These are phyloP conservation scores for Conus ventricosus DNA, from an alignment of 1,140 invertebrate species.

Conservation along the genomic window DNA sequence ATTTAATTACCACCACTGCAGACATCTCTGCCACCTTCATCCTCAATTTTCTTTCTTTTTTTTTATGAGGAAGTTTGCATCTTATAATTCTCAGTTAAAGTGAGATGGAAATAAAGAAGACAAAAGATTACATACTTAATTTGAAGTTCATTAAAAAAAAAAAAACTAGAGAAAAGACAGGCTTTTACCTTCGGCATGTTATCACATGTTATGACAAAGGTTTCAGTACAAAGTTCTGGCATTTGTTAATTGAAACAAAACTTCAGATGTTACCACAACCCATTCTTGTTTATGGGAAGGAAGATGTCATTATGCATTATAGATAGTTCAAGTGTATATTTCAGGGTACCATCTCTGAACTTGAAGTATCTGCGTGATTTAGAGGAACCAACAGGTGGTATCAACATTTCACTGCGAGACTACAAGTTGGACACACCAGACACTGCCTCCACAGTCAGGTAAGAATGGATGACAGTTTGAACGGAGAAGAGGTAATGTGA, in stretches of 20 bases:
- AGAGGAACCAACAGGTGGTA: constrained; percentile 48
- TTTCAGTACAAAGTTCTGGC: background rate
- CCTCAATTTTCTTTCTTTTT: background rate
- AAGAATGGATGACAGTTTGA: background rate
- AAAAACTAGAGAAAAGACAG: background rate
- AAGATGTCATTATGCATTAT: no score
- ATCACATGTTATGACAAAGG: background rate
- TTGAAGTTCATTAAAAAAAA: no score
- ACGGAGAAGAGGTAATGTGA: no score
- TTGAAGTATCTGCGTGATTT: constrained; percentile 60
- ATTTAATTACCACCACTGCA: no score
- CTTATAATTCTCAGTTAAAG: no score
- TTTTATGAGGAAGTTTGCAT: background rate
- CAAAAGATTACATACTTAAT: no score
- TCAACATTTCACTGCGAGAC: constrained; percentile 54
- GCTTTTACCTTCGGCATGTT: background rate
- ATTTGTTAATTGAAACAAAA: background rate
- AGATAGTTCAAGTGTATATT: constrained; percentile 32
- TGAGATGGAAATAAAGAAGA: no score
- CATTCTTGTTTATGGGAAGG: no score
- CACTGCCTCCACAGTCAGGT: constrained; percentile 64
- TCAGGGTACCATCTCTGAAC: constrained; percentile 63
- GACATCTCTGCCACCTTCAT: background rate
- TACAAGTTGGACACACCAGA: constrained; percentile 57
- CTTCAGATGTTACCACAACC: no score